A percentile compares a stretch with the other conserved stretches of the same genome.
Evolutionary conservation across 2,113 vertebrate genomes (phyloP).

Genomic region (Lasiurus cinereus): DNA sequence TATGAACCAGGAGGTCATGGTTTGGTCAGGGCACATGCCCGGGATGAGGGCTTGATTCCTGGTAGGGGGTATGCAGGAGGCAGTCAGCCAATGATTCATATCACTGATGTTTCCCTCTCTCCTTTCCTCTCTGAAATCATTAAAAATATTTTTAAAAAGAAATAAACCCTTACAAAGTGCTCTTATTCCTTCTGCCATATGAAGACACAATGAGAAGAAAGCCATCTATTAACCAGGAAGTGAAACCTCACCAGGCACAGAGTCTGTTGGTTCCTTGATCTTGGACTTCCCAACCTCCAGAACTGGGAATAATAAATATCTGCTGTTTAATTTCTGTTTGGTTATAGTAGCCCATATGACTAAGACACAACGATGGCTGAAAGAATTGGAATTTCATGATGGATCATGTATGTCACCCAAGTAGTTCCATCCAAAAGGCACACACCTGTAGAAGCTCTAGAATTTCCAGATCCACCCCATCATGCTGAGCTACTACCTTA

Average conservation of each 20-base stretch:
- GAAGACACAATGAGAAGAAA: constrained; percentile 9
- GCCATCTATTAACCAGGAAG: neutral
- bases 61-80: no score
- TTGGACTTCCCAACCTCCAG: neutral
- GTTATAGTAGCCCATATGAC: neutral
- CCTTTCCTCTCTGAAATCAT: no score
- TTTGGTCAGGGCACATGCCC: no score
- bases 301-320: neutral
- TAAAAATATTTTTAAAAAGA: neutral
- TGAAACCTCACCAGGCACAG: neutral
- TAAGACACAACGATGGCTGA: neutral
- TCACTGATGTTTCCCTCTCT: no score
- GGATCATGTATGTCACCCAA: neutral
- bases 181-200: neutral
- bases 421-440: neutral
- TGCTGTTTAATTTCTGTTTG: neutral
- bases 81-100: no score
- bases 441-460: neutral
- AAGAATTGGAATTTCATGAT: neutral
- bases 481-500: neutral
- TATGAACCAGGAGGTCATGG: no score
- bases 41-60: no score
- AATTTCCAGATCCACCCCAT: neutral
- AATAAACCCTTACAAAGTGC: neutral
- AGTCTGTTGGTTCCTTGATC: neutral